phyloP scores from a whole-genome alignment of 2,113 vertebrate genomes.

The Mormyrus iriodes region DNA sequence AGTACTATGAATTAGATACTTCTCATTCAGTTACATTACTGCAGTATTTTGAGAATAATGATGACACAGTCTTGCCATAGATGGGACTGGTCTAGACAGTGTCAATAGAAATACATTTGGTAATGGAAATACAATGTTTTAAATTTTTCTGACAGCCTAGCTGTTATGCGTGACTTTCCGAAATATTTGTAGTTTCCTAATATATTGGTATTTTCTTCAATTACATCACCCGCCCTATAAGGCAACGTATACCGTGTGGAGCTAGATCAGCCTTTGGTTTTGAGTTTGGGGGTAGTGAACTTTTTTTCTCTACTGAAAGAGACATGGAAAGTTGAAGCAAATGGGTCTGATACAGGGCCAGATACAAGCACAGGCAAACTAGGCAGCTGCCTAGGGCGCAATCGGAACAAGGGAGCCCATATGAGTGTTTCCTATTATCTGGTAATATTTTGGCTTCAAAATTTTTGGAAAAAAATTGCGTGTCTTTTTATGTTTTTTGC shows the following conservation, averaged over 20 bases:
- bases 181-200: not conserved
- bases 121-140: not conserved
- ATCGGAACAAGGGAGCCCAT: not conserved
- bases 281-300: not conserved
- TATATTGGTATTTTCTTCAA: not conserved
- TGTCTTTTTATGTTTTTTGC: not conserved
- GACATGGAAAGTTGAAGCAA: not conserved
- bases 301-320: not conserved
- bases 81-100: not conserved
- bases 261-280: not conserved
- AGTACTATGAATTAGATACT: not conserved
- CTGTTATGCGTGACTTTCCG: not conserved
- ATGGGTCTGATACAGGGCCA: not conserved
- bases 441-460: not conserved
- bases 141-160: not conserved
- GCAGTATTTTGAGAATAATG: not conserved
- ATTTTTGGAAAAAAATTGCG: not conserved
- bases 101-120: not conserved
- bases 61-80: not conserved
- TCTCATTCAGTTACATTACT: not conserved
- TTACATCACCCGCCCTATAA: not conserved
- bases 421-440: not conserved
- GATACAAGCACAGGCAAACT: not conserved
- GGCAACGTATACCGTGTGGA: not conserved
- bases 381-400: not conserved